These are phyloP conservation scores for Entelurus aequoreus DNA, from an alignment of 2,113 vertebrate genomes.

Conservation along the genomic window DNA sequence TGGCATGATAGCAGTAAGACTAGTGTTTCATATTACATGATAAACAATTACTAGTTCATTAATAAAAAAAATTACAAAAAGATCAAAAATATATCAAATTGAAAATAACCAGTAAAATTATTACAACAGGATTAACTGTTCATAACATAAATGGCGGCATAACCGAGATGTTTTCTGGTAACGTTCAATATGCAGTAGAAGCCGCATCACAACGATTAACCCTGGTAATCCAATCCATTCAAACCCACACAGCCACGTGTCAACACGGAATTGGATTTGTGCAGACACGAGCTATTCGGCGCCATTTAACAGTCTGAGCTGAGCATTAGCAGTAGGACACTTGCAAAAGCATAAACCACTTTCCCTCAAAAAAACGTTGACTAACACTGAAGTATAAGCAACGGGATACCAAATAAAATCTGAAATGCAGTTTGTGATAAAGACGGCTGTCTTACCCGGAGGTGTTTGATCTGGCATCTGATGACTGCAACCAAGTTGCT, in stretches of 20 bases:
- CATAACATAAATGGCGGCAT: not conserved
- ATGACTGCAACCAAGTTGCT: constrained; percentile 75
- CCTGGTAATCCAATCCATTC: constrained; percentile 47
- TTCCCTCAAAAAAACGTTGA: constrained; percentile 5
- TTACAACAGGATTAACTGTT: not conserved
- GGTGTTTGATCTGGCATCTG: constrained; percentile 79
- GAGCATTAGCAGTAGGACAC: constrained; percentile 23
- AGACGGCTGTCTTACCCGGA: constrained; percentile 63
- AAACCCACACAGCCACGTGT: constrained; percentile 37
- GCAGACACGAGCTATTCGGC: constrained; percentile 23
- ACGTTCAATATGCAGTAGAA: constrained; percentile 4
- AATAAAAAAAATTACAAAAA: not conserved
- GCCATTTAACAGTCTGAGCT: constrained; percentile 32
- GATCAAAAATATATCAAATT: not conserved
- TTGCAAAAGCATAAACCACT: not conserved
- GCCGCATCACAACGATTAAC: constrained; percentile 26
- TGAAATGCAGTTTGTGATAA: not conserved
- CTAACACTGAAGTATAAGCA: not conserved
- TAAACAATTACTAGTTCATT: not conserved
- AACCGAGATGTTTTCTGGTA: not conserved
- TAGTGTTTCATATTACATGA: not conserved
- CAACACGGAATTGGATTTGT: constrained; percentile 28
- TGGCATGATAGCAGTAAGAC: no score
- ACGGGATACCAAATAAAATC: not conserved
- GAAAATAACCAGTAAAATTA: not conserved